Base-by-base conservation (phyloP, 2,888 invertebrate genomes). In the Amiota minor region DNA sequence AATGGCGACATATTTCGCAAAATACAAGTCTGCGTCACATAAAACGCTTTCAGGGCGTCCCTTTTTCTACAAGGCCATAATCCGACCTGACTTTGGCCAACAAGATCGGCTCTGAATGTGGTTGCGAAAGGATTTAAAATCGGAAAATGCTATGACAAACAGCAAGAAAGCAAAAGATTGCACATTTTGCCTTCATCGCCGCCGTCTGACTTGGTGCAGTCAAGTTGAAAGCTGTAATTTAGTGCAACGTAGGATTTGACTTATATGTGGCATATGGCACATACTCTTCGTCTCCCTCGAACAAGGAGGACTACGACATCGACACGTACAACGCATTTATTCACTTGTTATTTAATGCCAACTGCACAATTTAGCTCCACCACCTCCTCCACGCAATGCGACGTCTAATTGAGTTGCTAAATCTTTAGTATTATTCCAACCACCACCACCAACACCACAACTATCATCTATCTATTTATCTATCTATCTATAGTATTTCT, bases 281-380 rank as follows among this genome's bases (percentile, higher is more conserved):
- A 35, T 35, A 8, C 35, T 35, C 35, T 8, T 35, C 35, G 35
- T 35, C 20, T 74, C 62, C 9, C 73, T 53, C 2, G 53, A 35
- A n/a, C 50, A 2, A n/a, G 4, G 9, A n/a, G 3, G 12, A 53
- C 53, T 53, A n/a, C 53, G 9, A n/a, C 14, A n/a, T 12, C 12
- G 12, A 6, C 81, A 80, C 80, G 80, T 80, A 79, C 81, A 75
- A 72, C 64, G 78, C 80, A 80, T 80, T 81, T 78, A 81, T 80
- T 79, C 81, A 80, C 78, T 81, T 79, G 80, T 80, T 80, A 80
- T 78, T 80, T 79, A 79, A 80, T 79, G 81, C 79, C 59, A 65
- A 23, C 47, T 49, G 59, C 59, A 20, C 59, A 59, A 20, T 59
- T 23, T 62, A 35, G 46, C n/a, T 14, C 45, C 65, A 49, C 20